Conservation (phyloP, 1,140 invertebrate genomes). For the Popillia japonica region DNA sequence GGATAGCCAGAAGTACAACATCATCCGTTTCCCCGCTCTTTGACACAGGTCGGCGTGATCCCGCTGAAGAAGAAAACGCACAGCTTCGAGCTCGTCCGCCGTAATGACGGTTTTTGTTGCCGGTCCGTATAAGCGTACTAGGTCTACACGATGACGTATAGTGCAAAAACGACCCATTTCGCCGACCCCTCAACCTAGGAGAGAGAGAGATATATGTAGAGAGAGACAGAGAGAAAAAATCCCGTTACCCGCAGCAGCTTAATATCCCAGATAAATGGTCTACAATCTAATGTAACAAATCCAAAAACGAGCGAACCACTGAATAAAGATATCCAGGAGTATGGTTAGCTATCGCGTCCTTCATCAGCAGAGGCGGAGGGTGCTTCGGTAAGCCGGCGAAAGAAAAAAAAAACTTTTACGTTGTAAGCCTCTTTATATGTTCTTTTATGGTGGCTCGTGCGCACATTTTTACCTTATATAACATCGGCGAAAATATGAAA, state of each 20-base stretch:
- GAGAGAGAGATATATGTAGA: no score
- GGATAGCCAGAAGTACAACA: neutral
- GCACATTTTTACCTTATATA: conserved; percentile 5
- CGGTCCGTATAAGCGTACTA: neutral
- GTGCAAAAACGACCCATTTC: neutral
- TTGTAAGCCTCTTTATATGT: neutral
- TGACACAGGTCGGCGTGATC: neutral
- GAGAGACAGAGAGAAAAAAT: no score
- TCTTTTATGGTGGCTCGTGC: neutral
- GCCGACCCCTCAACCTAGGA: neutral
- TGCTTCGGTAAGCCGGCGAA: no score
- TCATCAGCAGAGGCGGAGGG: neutral
- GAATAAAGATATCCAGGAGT: neutral
- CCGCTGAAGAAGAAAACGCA: neutral
- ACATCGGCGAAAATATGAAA: conserved; percentile 5
- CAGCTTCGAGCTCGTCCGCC: neutral
- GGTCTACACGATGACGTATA: neutral
- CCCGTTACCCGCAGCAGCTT: neutral
- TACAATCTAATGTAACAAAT: neutral
- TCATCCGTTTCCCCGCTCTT: neutral
- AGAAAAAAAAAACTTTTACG: neutral
- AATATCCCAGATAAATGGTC: neutral
- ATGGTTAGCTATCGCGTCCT: neutral
- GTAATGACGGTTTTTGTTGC: conserved; percentile 2
- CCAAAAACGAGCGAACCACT: neutral